These are phyloP conservation scores for Amniataba percoides DNA, from an alignment of 2,797 vertebrate species.

Conservation along the genomic window DNA sequence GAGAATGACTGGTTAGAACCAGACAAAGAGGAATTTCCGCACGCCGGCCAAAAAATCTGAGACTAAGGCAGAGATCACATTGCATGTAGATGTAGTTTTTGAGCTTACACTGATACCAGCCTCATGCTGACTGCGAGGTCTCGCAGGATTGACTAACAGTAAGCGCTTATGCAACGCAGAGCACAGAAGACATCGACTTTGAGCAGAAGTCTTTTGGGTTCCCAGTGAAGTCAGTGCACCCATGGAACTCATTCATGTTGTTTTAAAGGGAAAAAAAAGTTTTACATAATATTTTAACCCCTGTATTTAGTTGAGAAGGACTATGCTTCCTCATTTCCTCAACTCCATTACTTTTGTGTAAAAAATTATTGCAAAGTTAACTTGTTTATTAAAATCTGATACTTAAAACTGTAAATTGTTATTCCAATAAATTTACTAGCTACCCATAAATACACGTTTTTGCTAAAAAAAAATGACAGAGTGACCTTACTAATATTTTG, in stretches of 20 bases:
- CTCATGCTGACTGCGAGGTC: constrained; percentile 39
- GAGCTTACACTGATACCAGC: constrained; percentile 42
- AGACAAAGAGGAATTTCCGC: constrained; percentile 60
- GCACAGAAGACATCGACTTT: constrained; percentile 35
- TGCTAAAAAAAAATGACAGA: too few relatives aligned
- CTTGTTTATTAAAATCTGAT: not conserved
- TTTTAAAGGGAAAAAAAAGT: not conserved
- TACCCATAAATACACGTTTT: too few relatives aligned
- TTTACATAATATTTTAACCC: not conserved
- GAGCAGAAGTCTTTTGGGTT: constrained; percentile 21
- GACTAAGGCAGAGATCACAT: constrained; percentile 56
- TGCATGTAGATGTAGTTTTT: constrained; percentile 56
- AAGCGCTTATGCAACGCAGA: constrained; percentile 51
- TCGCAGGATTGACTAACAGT: constrained; percentile 37
- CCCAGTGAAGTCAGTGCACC: constrained; percentile 3
- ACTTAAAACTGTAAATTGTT: too few relatives aligned
- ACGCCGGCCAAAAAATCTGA: constrained; percentile 34
- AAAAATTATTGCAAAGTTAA: not conserved
- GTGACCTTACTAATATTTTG: too few relatives aligned
- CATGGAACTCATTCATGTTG: not conserved
- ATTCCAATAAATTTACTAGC: too few relatives aligned
- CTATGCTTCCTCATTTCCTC: not conserved
- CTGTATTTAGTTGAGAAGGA: not conserved
- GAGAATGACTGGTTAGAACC: constrained; percentile 43
- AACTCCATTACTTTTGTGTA: not conserved